Evolutionary conservation across 2,113 vertebrate species (phyloP).

Genomic region (Vimba vimba): DNA sequence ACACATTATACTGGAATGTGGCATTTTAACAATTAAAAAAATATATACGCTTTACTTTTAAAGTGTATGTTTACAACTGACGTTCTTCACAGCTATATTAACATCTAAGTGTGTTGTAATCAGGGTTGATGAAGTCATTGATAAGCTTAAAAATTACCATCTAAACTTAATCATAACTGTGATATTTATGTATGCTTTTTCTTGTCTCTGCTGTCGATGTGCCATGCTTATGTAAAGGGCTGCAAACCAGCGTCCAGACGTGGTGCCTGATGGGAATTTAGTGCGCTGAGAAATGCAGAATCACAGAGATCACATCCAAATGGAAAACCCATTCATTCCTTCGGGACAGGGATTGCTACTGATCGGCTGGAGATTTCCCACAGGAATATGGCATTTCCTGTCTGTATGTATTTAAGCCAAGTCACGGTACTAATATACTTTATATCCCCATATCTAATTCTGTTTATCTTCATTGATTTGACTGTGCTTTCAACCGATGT

Average conservation of each 20-base stretch:
- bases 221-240: neutral
- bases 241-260: neutral
- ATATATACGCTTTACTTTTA: neutral
- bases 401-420: conserved; percentile 18
- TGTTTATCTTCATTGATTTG: conserved; percentile 16
- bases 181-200: neutral
- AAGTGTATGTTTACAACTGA: neutral
- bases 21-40: neutral
- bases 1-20: neutral
- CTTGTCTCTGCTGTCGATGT: neutral
- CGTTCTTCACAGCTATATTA: neutral
- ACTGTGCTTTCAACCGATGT: conserved; percentile 14
- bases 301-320: conserved; percentile 29
- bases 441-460: conserved; percentile 14
- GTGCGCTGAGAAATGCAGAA: conserved; percentile 24
- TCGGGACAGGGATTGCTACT: conserved; percentile 11
- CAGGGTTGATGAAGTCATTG: neutral
- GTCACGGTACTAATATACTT: conserved; percentile 13
- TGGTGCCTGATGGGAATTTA: conserved; percentile 12
- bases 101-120: neutral
- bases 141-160: neutral
- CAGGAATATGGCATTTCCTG: conserved; percentile 38
- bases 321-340: neutral
- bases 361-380: conserved; percentile 27
- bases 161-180: neutral